A percentile compares a stretch with the other conserved stretches of the same genome.
Evolutionary conservation across 2,797 vertebrate genomes (phyloP).

Genomic region (Eidolon dupreanum): DNA sequence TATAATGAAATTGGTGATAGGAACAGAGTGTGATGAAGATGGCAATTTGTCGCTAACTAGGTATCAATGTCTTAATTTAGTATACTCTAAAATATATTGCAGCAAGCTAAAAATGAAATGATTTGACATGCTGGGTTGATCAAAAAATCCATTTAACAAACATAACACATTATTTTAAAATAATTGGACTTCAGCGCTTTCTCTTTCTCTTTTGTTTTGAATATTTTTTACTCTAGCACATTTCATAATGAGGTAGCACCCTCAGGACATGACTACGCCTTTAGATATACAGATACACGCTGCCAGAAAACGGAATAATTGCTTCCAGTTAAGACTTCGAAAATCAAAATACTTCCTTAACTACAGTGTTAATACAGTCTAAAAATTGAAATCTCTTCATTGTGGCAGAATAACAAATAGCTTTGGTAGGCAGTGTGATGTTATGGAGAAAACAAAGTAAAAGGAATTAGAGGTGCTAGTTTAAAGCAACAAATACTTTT

Average conservation of each 20-base stretch:
- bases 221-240: neutral
- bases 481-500: neutral
- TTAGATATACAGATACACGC: constrained; percentile 4
- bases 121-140: neutral
- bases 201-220: neutral
- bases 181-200: constrained; percentile 2
- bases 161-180: constrained; percentile 22
- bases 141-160: constrained; percentile 31
- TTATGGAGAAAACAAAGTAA: neutral
- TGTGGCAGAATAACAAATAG: neutral
- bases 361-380: neutral
- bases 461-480: neutral
- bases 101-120: neutral
- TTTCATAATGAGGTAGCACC: constrained; percentile 21
- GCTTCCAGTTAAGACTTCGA: constrained; percentile 1
- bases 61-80: neutral
- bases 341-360: constrained; percentile 57
- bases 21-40: neutral
- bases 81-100: neutral
- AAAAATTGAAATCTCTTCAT: constrained; percentile 38
- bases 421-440: neutral
- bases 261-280: constrained; percentile 32
- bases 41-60: neutral
- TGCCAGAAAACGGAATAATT: constrained; percentile 52
- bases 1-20: neutral